Conservation (phyloP, 1,140 invertebrate genomes). For the Triops longicaudatus region DNA sequence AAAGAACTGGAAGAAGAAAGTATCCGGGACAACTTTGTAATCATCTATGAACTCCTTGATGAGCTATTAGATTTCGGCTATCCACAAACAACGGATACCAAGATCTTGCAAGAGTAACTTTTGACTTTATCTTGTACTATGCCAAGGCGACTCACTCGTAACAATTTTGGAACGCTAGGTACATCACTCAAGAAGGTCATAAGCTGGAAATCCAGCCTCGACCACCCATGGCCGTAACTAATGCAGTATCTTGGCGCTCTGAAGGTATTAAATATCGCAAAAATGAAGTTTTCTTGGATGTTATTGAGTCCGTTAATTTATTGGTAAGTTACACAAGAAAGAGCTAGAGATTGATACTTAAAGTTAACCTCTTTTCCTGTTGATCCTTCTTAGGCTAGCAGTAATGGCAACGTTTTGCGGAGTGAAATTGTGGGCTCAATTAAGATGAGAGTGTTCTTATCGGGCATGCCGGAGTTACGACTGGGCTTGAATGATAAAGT, state of each 20-base stretch:
- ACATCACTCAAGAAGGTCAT: conserved; percentile 96
- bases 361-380: neutral
- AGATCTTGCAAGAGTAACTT: conserved; percentile 91
- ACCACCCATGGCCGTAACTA: conserved; percentile 98
- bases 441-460: conserved; percentile 97
- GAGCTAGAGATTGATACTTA: neutral
- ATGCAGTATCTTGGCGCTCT: conserved; percentile 98
- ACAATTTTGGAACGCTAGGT: conserved; percentile 32
- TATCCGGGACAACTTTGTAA: conserved; percentile 98
- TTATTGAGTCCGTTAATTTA: conserved; percentile 98
- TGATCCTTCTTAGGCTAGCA: conserved; percentile 61
- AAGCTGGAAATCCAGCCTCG: conserved; percentile 93
- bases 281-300: conserved; percentile 99
- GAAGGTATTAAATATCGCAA: conserved; percentile 99
- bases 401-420: conserved; percentile 92
- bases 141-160: neutral
- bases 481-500: conserved; percentile 99
- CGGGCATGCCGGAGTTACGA: conserved; percentile 99
- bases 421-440: conserved; percentile 99
- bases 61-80: conserved; percentile 99
- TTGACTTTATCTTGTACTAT: neutral
- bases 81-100: conserved; percentile 98
- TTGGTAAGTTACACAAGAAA: conserved; percentile 47
- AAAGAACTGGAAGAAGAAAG: conserved; percentile 99
- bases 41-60: conserved; percentile 96